phyloP scores from a whole-genome alignment of 2,797 vertebrate genomes.

The Carapus acus region DNA sequence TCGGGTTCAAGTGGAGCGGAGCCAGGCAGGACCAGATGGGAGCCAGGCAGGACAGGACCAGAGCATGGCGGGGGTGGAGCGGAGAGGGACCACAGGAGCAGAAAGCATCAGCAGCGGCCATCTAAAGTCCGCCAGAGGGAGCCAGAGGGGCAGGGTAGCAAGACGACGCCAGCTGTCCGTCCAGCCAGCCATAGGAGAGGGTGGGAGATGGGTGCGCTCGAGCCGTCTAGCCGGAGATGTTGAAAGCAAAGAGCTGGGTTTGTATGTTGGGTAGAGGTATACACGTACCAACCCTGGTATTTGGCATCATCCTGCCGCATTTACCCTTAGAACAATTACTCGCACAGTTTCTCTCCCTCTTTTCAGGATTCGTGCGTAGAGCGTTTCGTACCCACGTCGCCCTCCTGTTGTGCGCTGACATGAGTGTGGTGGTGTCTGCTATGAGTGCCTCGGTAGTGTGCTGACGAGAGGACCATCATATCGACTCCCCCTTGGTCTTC shows the following conservation, averaged over 20 bases:
- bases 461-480: slow-evolving; percentile 62
- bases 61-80: slow-evolving; percentile 38
- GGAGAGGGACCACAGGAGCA: slow-evolving; percentile 41
- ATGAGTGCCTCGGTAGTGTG: slow-evolving; percentile 72
- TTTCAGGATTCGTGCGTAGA: slow-evolving; percentile 73
- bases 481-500: slow-evolving; percentile 60
- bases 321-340: slow-evolving; percentile 65
- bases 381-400: slow-evolving; percentile 61
- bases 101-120: slow-evolving; percentile 35
- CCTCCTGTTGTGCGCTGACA: slow-evolving; percentile 63
- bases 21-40: slow-evolving; percentile 36
- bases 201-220: slow-evolving; percentile 46
- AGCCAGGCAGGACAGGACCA: slow-evolving; percentile 44
- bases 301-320: neutral
- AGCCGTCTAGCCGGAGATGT: slow-evolving; percentile 62
- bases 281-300: slow-evolving; percentile 44
- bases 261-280: slow-evolving; percentile 79
- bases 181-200: slow-evolving; percentile 59
- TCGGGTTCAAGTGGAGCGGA: slow-evolving; percentile 30
- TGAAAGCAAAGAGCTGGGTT: slow-evolving; percentile 66
- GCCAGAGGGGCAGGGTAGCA: slow-evolving; percentile 69
- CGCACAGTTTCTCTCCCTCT: slow-evolving; percentile 77
- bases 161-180: slow-evolving; percentile 45
- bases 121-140: slow-evolving; percentile 61
- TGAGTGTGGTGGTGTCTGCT: slow-evolving; percentile 71